Percentiles rank a stretch among this genome's conserved stretches.
phyloP scores from a whole-genome alignment of 2,797 vertebrate species.

The Bradypodion pumilum region DNA sequence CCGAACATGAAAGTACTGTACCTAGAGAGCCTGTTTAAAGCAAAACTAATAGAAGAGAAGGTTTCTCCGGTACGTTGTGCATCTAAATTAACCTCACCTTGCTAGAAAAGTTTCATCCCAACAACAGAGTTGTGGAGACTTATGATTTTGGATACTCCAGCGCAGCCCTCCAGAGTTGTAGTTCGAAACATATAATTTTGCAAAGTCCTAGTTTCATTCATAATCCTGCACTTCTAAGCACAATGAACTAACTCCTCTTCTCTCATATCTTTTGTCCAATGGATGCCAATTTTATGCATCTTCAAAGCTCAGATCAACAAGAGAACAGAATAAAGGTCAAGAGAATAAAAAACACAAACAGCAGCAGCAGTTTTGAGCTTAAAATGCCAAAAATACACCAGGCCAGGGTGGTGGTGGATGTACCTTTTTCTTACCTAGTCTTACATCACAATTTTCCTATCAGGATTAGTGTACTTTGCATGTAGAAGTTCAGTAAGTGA shows the following conservation, averaged over 20 bases:
- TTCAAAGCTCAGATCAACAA: too few relatives aligned
- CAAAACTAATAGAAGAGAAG: background rate
- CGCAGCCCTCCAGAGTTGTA: too few relatives aligned
- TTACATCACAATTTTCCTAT: too few relatives aligned
- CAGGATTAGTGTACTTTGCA: too few relatives aligned
- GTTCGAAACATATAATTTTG: too few relatives aligned
- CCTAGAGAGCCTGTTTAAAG: background rate
- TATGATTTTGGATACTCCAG: too few relatives aligned
- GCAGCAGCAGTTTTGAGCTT: background rate
- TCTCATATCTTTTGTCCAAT: background rate
- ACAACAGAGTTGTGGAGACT: too few relatives aligned
- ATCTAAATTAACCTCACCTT: background rate
- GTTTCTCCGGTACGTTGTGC: background rate
- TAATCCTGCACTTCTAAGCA: background rate
- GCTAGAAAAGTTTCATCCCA: background rate
- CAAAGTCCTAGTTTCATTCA: background rate
- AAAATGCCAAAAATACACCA: background rate
- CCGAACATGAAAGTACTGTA: too few relatives aligned
- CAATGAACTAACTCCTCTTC: background rate
- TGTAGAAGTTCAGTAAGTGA: background rate
- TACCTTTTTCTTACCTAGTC: background rate
- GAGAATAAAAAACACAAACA: background rate
- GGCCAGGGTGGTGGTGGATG: background rate
- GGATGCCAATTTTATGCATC: background rate
- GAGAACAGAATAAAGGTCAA: background rate